These are phyloP conservation scores for Chorisops tibialis DNA, from an alignment of 2,888 invertebrate species.

Conservation along the genomic window DNA sequence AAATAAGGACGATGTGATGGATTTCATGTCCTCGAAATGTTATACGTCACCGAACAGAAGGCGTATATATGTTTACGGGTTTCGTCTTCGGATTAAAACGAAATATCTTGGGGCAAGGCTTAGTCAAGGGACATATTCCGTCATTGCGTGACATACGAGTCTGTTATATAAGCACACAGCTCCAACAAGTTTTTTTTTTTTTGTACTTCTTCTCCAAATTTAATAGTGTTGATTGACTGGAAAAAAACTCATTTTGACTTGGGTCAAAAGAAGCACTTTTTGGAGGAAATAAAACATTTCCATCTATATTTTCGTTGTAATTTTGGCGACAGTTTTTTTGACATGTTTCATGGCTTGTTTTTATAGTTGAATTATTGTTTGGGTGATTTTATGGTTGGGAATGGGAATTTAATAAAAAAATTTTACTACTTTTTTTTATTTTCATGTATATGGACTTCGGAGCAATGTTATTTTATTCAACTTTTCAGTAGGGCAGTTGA, in stretches of 20 bases:
- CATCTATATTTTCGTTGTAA: too few relatives aligned
- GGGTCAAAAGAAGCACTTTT: too few relatives aligned
- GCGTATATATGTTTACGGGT: conserved; percentile 18
- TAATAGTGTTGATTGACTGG: conserved; percentile 30
- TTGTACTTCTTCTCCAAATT: conserved; percentile 19
- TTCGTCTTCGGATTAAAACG: conserved; percentile 22
- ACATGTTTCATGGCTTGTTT: too few relatives aligned
- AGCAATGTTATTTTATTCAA: too few relatives aligned
- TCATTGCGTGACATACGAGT: conserved; percentile 22
- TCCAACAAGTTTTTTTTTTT: conserved; percentile 23
- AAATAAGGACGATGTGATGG: conserved; percentile 19
- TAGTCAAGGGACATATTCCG: conserved; percentile 16
- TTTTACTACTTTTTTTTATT: too few relatives aligned
- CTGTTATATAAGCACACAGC: not conserved
- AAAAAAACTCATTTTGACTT: not conserved
- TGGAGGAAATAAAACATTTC: too few relatives aligned
- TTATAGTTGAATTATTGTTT: too few relatives aligned
- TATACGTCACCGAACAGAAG: conserved; percentile 2
- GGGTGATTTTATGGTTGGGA: too few relatives aligned
- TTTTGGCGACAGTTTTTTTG: too few relatives aligned
- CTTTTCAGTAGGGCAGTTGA: too few relatives aligned
- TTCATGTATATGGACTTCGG: too few relatives aligned
- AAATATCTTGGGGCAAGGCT: conserved; percentile 23
- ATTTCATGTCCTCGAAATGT: conserved; percentile 24
- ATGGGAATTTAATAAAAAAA: too few relatives aligned